Evolutionary conservation across 2,888 invertebrate genomes (phyloP).

Genomic region (Polydrusus tereticollis): DNA sequence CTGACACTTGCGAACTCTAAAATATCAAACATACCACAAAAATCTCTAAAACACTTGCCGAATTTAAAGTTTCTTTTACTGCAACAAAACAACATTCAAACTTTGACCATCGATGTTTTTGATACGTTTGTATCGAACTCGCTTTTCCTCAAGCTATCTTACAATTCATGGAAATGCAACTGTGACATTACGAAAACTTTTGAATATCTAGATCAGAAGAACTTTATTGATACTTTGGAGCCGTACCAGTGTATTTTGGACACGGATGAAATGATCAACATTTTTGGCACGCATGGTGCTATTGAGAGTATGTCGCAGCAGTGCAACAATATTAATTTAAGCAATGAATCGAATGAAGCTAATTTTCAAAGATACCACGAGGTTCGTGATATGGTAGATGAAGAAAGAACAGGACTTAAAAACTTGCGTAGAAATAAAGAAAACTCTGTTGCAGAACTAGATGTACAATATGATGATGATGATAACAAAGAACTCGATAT

Average conservation of each 20-base stretch:
- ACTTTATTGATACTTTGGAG: slow-evolving; percentile 54
- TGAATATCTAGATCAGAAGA: slow-evolving; percentile 53
- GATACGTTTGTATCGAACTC: slow-evolving; percentile 48
- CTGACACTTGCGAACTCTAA: slow-evolving; percentile 61
- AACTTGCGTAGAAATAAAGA: not conserved
- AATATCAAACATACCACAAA: slow-evolving; percentile 56
- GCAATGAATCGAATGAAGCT: not conserved
- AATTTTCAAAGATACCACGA: not conserved
- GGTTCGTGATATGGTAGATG: slow-evolving; percentile 20
- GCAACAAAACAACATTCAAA: slow-evolving; percentile 61
- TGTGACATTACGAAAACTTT: slow-evolving; percentile 60
- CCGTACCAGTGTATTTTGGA: slow-evolving; percentile 54
- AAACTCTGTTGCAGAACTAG: not conserved
- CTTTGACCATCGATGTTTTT: slow-evolving; percentile 57
- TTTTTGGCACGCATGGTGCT: slow-evolving; percentile 51
- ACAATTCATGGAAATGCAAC: slow-evolving; percentile 60
- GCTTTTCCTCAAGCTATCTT: slow-evolving; percentile 57
- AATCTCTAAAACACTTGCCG: slow-evolving; percentile 58
- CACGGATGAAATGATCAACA: slow-evolving; percentile 50
- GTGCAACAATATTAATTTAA: slow-evolving; percentile 2
- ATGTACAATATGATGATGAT: slow-evolving; percentile 23
- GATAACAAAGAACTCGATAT: slow-evolving; percentile 28
- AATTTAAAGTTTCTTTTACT: slow-evolving; percentile 60
- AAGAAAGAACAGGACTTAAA: slow-evolving; percentile 3
- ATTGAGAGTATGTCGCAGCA: slow-evolving; percentile 1